Base-by-base conservation (phyloP, 2,113 vertebrate species). In the Psettodes erumei region DNA sequence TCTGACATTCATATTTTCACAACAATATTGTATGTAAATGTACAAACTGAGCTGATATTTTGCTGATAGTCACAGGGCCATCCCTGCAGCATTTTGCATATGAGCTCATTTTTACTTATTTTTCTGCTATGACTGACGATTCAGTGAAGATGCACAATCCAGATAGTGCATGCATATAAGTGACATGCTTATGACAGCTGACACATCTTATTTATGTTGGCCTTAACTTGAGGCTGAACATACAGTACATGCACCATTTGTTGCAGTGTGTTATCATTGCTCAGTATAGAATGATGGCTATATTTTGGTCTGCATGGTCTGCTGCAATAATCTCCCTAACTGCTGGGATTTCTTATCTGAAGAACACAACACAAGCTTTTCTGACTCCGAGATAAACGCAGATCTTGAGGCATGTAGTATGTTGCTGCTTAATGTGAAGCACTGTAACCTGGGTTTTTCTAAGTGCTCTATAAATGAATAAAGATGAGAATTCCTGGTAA, bases 361-460 rank as follows among this genome's bases (percentile, higher is more conserved):
- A 48, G 40, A 67, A 40, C 30, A 35, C 38, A 82, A 60, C 12
- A 2, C 45, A 55, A 38, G 47, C 48, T 68, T n/a, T 33, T 40
- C 8, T 19, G 5, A 43, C 37, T 42, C 19, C 42, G 9, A 50
- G 42, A 51, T 42, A 21, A 69, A 21, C 19, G 5, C 19, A 28
- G 13, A 35, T 58, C 38, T 37, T 8, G 1, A 23, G 37, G 43
- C 60, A 25, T 59, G 9, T 10, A 55, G 27, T 23, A 21, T 48
- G 3, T 13, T 51, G 19, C 58, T 61, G 51, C 5, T 40, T 33
- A 6, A n/a, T 28, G 5, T 51, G 42, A 77, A 48, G 1, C 48
- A 43, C 25, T 40, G 8, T 13, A 40, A 21, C 28, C 25, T 33
- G 40, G 40, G 38, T 25, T 25, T 32, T 58, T 8, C 23, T 27